Evolutionary conservation across 2,888 invertebrate species (phyloP).

Genomic region (Acanthosoma haemorrhoidale): DNA sequence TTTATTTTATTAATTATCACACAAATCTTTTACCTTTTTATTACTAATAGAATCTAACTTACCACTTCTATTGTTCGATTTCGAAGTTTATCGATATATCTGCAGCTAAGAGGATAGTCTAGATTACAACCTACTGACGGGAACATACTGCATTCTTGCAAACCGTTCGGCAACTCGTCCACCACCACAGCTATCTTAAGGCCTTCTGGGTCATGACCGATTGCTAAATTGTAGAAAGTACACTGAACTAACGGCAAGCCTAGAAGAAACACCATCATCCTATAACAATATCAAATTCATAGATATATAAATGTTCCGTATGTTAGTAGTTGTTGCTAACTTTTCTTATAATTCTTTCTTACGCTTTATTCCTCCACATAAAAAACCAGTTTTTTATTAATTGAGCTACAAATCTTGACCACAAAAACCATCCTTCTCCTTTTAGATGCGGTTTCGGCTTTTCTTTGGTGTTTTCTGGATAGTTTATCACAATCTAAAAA

Average conservation of each 20-base stretch:
- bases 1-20: no score
- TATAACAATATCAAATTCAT: slow-evolving; percentile 31
- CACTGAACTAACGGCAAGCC: slow-evolving; percentile 50
- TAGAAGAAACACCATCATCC: slow-evolving; percentile 49
- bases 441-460: slow-evolving; percentile 33
- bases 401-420: slow-evolving; percentile 41
- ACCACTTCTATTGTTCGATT: slow-evolving; percentile 39
- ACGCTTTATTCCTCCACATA: slow-evolving; percentile 43
- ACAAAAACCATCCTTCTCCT: slow-evolving; percentile 36
- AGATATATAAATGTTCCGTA: background rate
- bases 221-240: slow-evolving; percentile 49
- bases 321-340: background rate
- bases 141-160: slow-evolving; percentile 37
- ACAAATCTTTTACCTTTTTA: background rate
- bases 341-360: slow-evolving; percentile 24
- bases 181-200: slow-evolving; percentile 49
- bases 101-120: slow-evolving; percentile 40
- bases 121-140: slow-evolving; percentile 38
- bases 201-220: slow-evolving; percentile 46
- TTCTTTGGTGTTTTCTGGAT: slow-evolving; percentile 31
- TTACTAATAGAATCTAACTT: background rate
- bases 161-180: slow-evolving; percentile 44
- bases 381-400: slow-evolving; percentile 42
- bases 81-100: slow-evolving; percentile 39
- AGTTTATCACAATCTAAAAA: slow-evolving; percentile 31